These are phyloP conservation scores for Chionomys nivalis DNA, from an alignment of 2,113 vertebrate species.

Conservation along the genomic window DNA sequence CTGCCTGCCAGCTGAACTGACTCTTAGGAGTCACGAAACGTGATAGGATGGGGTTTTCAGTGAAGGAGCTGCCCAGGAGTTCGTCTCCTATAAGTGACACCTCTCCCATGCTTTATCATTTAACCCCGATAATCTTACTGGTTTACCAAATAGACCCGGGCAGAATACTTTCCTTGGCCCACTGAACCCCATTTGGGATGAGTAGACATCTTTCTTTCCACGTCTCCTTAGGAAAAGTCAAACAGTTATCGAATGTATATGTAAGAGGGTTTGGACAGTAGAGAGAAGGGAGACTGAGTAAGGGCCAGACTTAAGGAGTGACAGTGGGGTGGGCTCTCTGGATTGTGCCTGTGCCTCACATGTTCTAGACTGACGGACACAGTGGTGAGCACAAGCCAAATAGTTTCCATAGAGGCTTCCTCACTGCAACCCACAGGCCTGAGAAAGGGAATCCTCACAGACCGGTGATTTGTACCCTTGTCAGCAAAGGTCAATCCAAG, in stretches of 20 bases:
- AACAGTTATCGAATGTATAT: not conserved
- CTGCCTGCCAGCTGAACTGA: not conserved
- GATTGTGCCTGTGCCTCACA: not conserved
- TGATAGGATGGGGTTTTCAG: not conserved
- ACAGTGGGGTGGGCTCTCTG: not conserved
- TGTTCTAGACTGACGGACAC: not conserved
- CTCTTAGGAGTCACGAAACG: not conserved
- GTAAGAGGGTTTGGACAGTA: not conserved
- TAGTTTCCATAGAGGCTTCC: not conserved
- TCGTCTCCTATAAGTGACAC: not conserved
- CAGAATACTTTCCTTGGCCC: not conserved
- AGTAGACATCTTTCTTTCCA: not conserved
- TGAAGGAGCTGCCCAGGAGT: not conserved
- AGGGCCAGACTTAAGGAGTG: not conserved
- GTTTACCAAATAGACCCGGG: not conserved
- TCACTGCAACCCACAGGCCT: not conserved
- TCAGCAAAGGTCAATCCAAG: not conserved
- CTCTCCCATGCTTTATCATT: not conserved
- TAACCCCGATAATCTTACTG: not conserved
- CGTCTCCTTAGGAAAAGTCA: not conserved
- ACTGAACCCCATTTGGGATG: not conserved
- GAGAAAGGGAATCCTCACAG: not conserved
- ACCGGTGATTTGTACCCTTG: not conserved
- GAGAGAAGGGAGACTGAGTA: not conserved
- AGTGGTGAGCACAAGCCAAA: not conserved